Base-by-base conservation (phyloP, 37 sponge, comb jelly and placozoan genomes). In the Tethya wilhelma region DNA sequence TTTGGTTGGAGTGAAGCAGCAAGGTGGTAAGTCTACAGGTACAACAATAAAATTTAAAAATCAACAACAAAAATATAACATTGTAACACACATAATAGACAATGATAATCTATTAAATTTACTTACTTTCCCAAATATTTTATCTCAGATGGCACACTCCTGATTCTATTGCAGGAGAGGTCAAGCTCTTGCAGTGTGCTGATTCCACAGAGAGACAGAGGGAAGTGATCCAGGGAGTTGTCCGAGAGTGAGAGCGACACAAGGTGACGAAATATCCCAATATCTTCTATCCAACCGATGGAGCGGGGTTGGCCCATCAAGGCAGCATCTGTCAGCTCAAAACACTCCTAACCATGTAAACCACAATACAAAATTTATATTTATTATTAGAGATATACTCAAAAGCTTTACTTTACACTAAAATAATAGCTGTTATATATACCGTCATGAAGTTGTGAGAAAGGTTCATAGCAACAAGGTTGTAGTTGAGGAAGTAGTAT, bases 201-300 rank as follows among this genome's bases (percentile, higher is more conserved):
- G 1, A 96, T 46, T 29, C 32, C 4, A 44, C 90, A 96, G 26
- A 96, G 64, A 0, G 87, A 79, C 36, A 79, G 57, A 4, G 96
- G 96, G 72, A 96, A 92, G 31, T 79, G 66, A 8, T 71, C 77
- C 43, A 96, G 85, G 23, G 85, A 63, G 67, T 96, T 96, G 64
- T 84, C 88, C 0, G 87, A 67, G 59, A 96, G 82, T 25, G 90
- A 89, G 56, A 96, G 79, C n/a, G 76, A 74, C 6, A 65, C 73
- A 1, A 96, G 90, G 40, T 72, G 67, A 25, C 58, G 69, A 68
- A 96, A 96, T 19, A 59, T 45, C 7, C 43, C 9, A 11, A 96
- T 80, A 57, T 96, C 90, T 38, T 79, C 65, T 78, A 96, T 86
- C 75, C 74, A 96, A n/a, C 93, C 90, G 33, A 83, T 71, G 7